These are phyloP conservation scores for Anodontia alba DNA, from an alignment of 2,888 invertebrate species.

Conservation along the genomic window DNA sequence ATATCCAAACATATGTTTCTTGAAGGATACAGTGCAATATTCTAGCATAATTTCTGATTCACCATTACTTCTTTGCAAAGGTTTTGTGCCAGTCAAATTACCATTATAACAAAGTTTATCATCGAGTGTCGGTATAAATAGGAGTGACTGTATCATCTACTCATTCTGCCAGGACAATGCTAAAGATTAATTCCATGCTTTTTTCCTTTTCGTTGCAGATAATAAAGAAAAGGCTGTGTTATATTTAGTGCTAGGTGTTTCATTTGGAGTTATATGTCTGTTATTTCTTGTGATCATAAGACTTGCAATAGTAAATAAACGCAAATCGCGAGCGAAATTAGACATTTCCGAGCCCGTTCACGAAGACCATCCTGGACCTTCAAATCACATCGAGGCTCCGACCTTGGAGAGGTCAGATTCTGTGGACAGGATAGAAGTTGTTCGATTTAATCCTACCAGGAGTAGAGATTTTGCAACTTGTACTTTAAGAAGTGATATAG, in stretches of 20 bases:
- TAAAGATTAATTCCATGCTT: no score
- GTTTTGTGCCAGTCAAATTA: no score
- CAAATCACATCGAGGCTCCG: conserved; percentile 72
- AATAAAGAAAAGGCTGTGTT: conserved; percentile 79
- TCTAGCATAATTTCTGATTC: no score
- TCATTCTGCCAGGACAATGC: no score
- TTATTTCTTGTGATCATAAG: conserved; percentile 75
- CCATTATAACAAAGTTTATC: no score
- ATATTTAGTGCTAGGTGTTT: conserved; percentile 79
- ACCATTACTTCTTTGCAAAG: no score
- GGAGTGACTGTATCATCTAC: no score
- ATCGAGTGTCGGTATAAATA: no score
- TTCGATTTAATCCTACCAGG: conserved; percentile 77
- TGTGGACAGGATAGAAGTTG: conserved; percentile 80
- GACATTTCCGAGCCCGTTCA: conserved; percentile 79
- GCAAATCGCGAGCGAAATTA: conserved; percentile 72
- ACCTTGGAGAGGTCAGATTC: conserved; percentile 77
- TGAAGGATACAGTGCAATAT: no score
- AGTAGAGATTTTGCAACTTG: conserved; percentile 64
- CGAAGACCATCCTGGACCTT: conserved; percentile 64
- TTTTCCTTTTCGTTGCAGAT: conserved; percentile 63
- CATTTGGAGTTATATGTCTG: conserved; percentile 75
- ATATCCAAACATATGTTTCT: no score
- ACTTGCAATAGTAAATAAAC: conserved; percentile 72
- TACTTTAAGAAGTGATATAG: conserved; percentile 72